Evolutionary conservation across 2,797 vertebrate genomes (phyloP), one percentile per base, ranked within the genome.

Genomic region (Picus viridis): DNA sequence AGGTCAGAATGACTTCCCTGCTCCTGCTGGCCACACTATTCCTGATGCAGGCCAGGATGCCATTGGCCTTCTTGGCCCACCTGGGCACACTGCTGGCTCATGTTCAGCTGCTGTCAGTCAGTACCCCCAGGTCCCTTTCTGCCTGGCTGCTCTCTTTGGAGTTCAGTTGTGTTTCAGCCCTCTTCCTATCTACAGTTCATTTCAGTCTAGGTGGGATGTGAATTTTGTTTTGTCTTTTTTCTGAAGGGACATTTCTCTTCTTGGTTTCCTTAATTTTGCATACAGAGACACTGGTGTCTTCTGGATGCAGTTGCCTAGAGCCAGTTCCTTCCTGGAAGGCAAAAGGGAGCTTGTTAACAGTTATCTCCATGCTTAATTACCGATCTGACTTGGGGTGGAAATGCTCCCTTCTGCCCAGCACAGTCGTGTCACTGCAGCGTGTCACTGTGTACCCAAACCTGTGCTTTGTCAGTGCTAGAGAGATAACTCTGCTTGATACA

Each of bases 341-440:
- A 43, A 47, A 86, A 84, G 57, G 73, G 70, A 86, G 22, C 83
- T 90, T 77, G n/a, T 84, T 84, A 84, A 32, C 56, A 54, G 68
- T 61, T 90, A 53, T 22, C 30, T 76, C 43, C 0, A 2, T 82
- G 64, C 36, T 88, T 93, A 82, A 70, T 84, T 90, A 79, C 65
- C 24, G 34, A 29, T 51, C 64, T 74, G 7, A 1, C 3, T 4
- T 36, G 26, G 16, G 8, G 58, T 62, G 32, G 56, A 19, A 30
- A 8, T 4, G 36, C 16, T 81, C 27, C 29, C 36, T 83, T 47
- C 57, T 79, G 74, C 43, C 61, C n/a, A 12, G 17, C 2, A 11
- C 19, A 11, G 47, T 72, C 91, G 30, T 57, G 56, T 69, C 54
- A 5, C 9, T 54, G 41, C 16, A 14, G 5, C 7, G 34, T 61